A percentile compares a stretch with the other conserved stretches of the same genome.
phyloP scores from a whole-genome alignment of 1,140 invertebrate species.

The Papilio polyxenes region DNA sequence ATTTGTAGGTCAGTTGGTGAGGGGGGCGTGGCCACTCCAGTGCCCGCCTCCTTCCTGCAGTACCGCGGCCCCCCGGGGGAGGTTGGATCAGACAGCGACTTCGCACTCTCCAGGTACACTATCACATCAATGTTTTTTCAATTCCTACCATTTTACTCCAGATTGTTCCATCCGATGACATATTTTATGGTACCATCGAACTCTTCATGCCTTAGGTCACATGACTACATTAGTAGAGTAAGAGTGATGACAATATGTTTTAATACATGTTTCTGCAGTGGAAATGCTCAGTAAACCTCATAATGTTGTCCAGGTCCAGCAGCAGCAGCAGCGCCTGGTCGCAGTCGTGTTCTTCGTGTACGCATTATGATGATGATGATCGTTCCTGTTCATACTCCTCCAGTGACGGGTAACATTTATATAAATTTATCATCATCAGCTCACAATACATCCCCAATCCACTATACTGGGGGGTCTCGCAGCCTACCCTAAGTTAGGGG shows the following conservation, averaged over 20 bases:
- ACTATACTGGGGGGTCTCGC: too few relatives aligned
- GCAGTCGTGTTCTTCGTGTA: constrained; percentile 76
- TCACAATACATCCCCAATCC: too few relatives aligned
- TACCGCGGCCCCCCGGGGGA: constrained; percentile 76
- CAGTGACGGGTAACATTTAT: constrained; percentile 60
- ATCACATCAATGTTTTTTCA: not conserved
- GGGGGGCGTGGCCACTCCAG: constrained; percentile 54
- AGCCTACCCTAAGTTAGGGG: too few relatives aligned
- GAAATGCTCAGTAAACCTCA: not conserved
- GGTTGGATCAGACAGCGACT: constrained; percentile 75
- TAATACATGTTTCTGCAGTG: not conserved
- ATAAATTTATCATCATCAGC: too few relatives aligned
- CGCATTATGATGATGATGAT: constrained; percentile 72
- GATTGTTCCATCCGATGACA: too few relatives aligned
- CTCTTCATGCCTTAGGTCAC: too few relatives aligned
- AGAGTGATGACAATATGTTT: too few relatives aligned
- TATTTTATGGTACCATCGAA: too few relatives aligned
- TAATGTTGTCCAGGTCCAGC: constrained; percentile 56
- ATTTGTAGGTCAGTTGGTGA: constrained; percentile 46
- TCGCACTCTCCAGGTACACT: constrained; percentile 69
- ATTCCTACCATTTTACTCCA: too few relatives aligned
- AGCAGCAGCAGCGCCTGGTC: constrained; percentile 71
- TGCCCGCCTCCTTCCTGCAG: constrained; percentile 76
- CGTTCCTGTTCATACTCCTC: constrained; percentile 65
- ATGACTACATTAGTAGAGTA: too few relatives aligned